Evolutionary conservation across 2,797 vertebrate species (phyloP), one percentile per base, ranked within the genome.

Genomic region (Hozukius guyotensis): DNA sequence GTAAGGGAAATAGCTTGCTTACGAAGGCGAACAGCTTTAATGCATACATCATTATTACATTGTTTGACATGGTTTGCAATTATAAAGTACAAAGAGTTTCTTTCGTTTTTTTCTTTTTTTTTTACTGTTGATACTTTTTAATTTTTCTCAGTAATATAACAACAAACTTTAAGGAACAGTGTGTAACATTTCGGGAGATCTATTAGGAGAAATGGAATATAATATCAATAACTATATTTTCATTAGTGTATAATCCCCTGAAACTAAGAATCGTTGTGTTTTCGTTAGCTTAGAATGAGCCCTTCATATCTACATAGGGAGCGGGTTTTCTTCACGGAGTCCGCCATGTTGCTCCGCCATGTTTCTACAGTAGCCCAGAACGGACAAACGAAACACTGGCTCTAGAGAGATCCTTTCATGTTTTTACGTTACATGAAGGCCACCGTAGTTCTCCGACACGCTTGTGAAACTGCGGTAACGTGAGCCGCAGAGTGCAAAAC

Each of bases 361-460:
- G 42, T 46, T 46, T 46, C 42, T 46, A 46, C 42, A 46, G 42
- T 46, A 46, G 7, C 42, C 16, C 42, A 46, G 42, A 46, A 46
- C 0, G 16, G 42, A 46, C 16, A 46, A 46, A 46, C 42, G 16
- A 46, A 46, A 46, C 42, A 46, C 16, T 46, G 42, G 3, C 38
- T 42, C 14, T 42, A 4, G 42, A 46, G 42, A 46, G 42, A 46
- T 14, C 0, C 14, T 46, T 46, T 46, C 20, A n/a, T 2, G 1
- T 20, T 52, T 52, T 52, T 52, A 52, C 6, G 0, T 52, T 52
- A 52, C 42, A 3, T 0, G 42, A 46, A 46, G 16, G 1, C 42
- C 42, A 46, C 16, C 16, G 3, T 8, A 46, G 16, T 0, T 46
- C 0, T 46, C 42, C 0, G 7, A 46, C 3, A 18, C 16, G 0